Base-by-base conservation (phyloP, 2,113 vertebrate species). In the Pygoscelis antarcticus region DNA sequence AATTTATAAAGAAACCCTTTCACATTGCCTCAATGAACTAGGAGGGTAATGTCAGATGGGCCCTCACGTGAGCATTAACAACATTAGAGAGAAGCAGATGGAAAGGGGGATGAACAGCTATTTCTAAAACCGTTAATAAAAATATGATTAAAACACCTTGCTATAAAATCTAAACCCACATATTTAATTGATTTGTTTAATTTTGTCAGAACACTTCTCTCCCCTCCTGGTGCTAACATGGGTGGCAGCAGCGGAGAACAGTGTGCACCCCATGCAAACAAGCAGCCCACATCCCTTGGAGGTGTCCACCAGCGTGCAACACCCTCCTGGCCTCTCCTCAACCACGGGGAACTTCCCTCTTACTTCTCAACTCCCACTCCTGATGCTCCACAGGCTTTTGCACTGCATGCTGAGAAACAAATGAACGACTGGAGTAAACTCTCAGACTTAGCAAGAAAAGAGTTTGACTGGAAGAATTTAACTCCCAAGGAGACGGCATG, bases 41-140 rank as follows among this genome's bases (percentile, higher is more conserved):
- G 75, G 72, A 89, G 22, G 16, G 38, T 51, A 52, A 46, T 1
- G 1, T 94, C 92, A 91, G 72, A 80, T 70, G 76, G 76, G n/a
- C 64, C 88, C 49, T 89, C 30, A 80, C 0, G 1, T 68, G 68
- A 90, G 42, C 32, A 77, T 58, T 81, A 83, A 55, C 23, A 80
- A 88, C 57, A 44, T n/a, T 61, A 64, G 34, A 83, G 62, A 92
- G 66, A 80, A 85, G 62, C 52, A 89, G 78, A 80, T 79, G 62
- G 62, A 69, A 80, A 78, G 26, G 34, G 30, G 20, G 14, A 94
- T 44, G 44, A 91, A 75, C 36, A 79, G 54, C 46, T 65, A 82
- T 85, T 91, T 91, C 58, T 84, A 85, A 94, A 93, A 26, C 16
- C 22, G 46, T n/a, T 83, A 72, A 66, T 30, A 77, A 74, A 94